These are phyloP conservation scores for Nestor notabilis DNA, from an alignment of 2,113 vertebrate species.

Conservation along the genomic window DNA sequence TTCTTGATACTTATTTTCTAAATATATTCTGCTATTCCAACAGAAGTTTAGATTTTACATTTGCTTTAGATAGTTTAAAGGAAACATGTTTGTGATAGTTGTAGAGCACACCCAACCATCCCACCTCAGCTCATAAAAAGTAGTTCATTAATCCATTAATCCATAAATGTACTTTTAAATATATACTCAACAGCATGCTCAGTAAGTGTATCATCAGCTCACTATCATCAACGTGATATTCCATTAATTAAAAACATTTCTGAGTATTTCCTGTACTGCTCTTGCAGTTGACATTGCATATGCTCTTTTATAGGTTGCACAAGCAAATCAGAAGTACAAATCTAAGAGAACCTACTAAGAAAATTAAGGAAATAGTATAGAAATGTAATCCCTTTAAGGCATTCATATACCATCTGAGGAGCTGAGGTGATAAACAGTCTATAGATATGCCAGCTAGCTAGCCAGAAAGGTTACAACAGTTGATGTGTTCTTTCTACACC, in stretches of 20 bases:
- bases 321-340: not conserved
- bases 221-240: not conserved
- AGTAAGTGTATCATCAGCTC: not conserved
- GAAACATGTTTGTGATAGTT: accelerated
- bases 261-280: not conserved
- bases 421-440: not conserved
- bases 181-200: not conserved
- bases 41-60: not conserved
- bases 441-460: not conserved
- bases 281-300: not conserved
- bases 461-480: not conserved
- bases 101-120: not conserved
- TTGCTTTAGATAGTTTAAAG: not conserved
- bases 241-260: not conserved
- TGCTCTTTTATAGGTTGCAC: not conserved
- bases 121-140: not conserved
- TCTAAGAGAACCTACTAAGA: not conserved
- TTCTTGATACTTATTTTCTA: accelerated
- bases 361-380: not conserved
- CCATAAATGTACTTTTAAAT: not conserved
- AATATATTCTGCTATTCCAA: not conserved
- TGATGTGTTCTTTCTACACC: not conserved
- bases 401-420: not conserved
- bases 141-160: not conserved
- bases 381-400: not conserved